Evolutionary conservation across 2,113 vertebrate genomes (phyloP).

Genomic region (Hemiscyllium ocellatum): DNA sequence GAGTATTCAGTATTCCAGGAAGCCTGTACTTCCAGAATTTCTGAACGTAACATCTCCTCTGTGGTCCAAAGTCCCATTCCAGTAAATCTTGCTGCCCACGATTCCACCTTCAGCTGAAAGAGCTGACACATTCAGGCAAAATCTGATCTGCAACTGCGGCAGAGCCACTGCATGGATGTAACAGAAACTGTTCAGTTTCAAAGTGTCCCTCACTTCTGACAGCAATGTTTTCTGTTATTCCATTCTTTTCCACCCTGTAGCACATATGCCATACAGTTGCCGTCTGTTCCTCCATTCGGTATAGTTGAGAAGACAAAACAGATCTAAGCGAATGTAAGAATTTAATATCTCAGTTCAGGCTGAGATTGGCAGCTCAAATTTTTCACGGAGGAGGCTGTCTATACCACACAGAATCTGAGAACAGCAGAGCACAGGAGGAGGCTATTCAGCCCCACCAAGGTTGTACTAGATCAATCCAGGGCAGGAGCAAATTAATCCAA

Average conservation of each 20-base stretch:
- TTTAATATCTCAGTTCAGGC: background rate
- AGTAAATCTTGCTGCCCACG: background rate
- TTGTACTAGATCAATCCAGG: too few species aligned
- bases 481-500: too few species aligned
- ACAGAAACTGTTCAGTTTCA: background rate
- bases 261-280: background rate
- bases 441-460: too few species aligned
- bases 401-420: background rate
- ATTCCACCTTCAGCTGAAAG: background rate
- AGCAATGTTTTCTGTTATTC: background rate
- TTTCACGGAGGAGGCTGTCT: background rate
- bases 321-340: background rate
- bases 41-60: background rate
- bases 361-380: background rate
- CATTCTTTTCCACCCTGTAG: too few species aligned
- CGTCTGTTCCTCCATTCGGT: background rate
- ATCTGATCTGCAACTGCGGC: background rate
- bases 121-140: background rate
- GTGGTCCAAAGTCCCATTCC: background rate
- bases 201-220: background rate
- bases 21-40: background rate
- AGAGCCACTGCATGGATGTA: background rate
- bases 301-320: background rate
- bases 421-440: too few species aligned
- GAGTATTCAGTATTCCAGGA: background rate